A percentile compares a stretch with the other conserved stretches of the same genome.
phyloP scores from a whole-genome alignment of 2,888 invertebrate genomes.

The Ptychoptera contaminata region DNA sequence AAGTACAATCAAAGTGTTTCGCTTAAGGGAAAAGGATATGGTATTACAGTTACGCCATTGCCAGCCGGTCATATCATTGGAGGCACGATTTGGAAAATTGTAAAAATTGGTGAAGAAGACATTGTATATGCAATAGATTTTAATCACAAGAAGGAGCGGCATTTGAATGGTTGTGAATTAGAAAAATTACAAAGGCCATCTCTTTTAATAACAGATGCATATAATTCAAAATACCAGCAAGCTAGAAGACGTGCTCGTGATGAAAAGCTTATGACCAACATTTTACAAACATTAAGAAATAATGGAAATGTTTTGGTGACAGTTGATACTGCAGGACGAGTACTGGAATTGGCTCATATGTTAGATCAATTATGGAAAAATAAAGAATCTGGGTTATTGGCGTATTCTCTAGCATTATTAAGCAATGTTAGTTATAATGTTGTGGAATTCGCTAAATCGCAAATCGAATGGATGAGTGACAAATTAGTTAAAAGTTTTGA shows the following conservation, averaged over 20 bases:
- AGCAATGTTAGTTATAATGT: constrained; percentile 98
- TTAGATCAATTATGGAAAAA: constrained; percentile 89
- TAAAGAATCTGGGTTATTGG: constrained; percentile 87
- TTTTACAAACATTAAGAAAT: constrained; percentile 79
- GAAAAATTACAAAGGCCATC: constrained; percentile 85
- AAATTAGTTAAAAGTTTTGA: constrained; percentile 88
- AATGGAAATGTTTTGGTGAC: constrained; percentile 93
- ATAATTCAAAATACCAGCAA: constrained; percentile 88
- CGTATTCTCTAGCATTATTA: constrained; percentile 83
- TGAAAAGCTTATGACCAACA: constrained; percentile 93
- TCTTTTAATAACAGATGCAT: constrained; percentile 85
- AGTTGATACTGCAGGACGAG: constrained; percentile 92
- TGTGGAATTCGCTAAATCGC: constrained; percentile 96
- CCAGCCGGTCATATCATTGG: constrained; percentile 98
- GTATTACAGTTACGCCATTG: constrained; percentile 84
- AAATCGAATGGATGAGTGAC: constrained; percentile 99
- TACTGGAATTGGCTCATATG: constrained; percentile 92
- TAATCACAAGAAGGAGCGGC: constrained; percentile 97
- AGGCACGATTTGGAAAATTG: constrained; percentile 97
- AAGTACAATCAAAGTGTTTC: constrained; percentile 95
- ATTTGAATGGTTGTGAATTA: constrained; percentile 89
- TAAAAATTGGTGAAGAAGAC: constrained; percentile 96
- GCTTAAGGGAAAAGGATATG: constrained; percentile 90
- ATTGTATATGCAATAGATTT: constrained; percentile 97
- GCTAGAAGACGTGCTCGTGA: constrained; percentile 79